Percentiles rank a stretch among this genome's conserved stretches.
Conservation (phyloP, 2,888 invertebrate species). For the Athalia cordata region DNA sequence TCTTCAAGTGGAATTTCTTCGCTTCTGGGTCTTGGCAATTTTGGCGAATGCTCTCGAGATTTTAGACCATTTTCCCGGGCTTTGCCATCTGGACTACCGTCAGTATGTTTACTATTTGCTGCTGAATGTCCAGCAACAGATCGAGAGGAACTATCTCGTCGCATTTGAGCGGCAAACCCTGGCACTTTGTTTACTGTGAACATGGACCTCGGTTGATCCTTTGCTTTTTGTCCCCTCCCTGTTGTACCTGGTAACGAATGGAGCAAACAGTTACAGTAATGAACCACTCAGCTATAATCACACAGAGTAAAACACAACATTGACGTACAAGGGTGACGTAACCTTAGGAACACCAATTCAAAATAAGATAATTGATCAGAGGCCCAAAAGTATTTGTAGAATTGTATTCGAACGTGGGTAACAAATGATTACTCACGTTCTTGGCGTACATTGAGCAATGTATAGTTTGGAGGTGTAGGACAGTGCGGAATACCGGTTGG, state of each 20-base stretch:
- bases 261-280: neutral
- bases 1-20: conserved; percentile 90
- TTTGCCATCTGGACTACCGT: conserved; percentile 54
- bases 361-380: conserved; percentile 34
- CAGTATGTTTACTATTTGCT: conserved; percentile 53
- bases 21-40: conserved; percentile 83
- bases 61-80: conserved; percentile 71
- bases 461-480: conserved; percentile 70
- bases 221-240: conserved; percentile 65
- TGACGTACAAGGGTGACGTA: neutral
- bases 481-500: conserved; percentile 74
- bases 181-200: conserved; percentile 72
- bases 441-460: conserved; percentile 65
- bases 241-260: conserved; percentile 57
- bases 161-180: conserved; percentile 77
- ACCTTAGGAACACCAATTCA: no score
- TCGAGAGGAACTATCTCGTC: conserved; percentile 69
- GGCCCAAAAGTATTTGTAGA: neutral
- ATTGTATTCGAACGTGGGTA: conserved; percentile 17
- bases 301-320: conserved; percentile 24
- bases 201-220: conserved; percentile 67
- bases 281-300: neutral
- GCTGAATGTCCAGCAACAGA: conserved; percentile 52
- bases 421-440: conserved; percentile 63
- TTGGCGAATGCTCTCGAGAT: conserved; percentile 84